These are phyloP conservation scores for Cryptus viduatorius DNA, from an alignment of 2,888 invertebrate species.

Conservation along the genomic window DNA sequence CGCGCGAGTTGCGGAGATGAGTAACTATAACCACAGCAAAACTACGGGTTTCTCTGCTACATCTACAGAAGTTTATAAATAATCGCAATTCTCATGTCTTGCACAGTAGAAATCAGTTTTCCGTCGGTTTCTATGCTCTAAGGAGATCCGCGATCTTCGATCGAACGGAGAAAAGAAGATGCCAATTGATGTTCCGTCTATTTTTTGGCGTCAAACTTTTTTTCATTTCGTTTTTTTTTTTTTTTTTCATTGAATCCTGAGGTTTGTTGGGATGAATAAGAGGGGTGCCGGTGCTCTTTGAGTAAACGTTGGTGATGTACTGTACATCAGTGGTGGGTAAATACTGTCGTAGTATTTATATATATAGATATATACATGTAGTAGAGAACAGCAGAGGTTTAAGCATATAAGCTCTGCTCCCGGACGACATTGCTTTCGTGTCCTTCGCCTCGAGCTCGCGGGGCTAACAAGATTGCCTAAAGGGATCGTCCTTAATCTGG, in stretches of 20 bases:
- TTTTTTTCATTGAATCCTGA: conserved; percentile 35
- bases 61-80: conserved; percentile 40
- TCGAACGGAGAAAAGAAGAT: conserved; percentile 15
- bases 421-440: conserved; percentile 70
- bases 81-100: conserved; percentile 33
- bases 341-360: background rate
- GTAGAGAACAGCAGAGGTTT: conserved; percentile 51
- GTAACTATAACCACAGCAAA: background rate
- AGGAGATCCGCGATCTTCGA: conserved; percentile 8
- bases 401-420: conserved; percentile 61
- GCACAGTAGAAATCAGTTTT: background rate
- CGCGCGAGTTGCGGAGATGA: background rate
- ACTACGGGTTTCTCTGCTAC: background rate
- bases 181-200: background rate
- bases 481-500: conserved; percentile 74
- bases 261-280: conserved; percentile 16
- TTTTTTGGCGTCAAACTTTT: background rate
- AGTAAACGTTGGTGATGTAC: conserved; percentile 24
- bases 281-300: conserved; percentile 29
- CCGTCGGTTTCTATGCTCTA: background rate
- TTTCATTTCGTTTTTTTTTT: conserved; percentile 12
- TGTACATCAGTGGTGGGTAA: background rate
- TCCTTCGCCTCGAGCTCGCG: conserved; percentile 71
- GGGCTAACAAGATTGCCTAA: conserved; percentile 80
- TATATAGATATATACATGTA: conserved; percentile 20